Percentiles rank a stretch among this genome's conserved stretches.
Evolutionary conservation across 2,797 vertebrate species (phyloP).

Genomic region (Serranus cabrilla): DNA sequence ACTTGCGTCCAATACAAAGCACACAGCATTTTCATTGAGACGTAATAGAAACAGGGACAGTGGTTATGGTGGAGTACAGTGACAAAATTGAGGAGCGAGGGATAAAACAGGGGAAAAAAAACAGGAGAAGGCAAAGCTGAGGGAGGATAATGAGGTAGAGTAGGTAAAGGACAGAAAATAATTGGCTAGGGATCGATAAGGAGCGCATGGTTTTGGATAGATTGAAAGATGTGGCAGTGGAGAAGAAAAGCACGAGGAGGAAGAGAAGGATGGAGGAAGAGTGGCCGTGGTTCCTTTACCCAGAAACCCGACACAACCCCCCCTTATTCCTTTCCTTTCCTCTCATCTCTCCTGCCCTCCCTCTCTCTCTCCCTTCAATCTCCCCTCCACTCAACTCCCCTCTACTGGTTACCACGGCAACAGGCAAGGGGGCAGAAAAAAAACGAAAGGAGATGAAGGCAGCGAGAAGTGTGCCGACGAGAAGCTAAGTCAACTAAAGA

Average conservation of each 20-base stretch:
- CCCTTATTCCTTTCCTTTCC: neutral
- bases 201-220: slow-evolving; percentile 21
- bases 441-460: slow-evolving; percentile 50
- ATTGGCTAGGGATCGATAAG: slow-evolving; percentile 38
- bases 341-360: slow-evolving; percentile 27
- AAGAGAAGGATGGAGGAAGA: slow-evolving; percentile 28
- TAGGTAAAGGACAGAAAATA: slow-evolving; percentile 29
- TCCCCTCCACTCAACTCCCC: slow-evolving; percentile 72
- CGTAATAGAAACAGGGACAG: neutral
- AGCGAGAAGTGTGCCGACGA: slow-evolving; percentile 56
- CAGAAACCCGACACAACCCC: slow-evolving; percentile 56
- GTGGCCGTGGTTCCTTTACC: slow-evolving; percentile 54
- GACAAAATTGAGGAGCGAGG: neutral
- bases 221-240: slow-evolving; percentile 35
- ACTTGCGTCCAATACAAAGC: neutral
- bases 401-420: slow-evolving; percentile 87
- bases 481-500: slow-evolving; percentile 68
- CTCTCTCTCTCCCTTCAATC: slow-evolving; percentile 32
- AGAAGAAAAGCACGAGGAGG: slow-evolving; percentile 19
- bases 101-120: neutral
- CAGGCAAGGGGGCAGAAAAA: slow-evolving; percentile 82
- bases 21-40: neutral
- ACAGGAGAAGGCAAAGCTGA: neutral
- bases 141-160: slow-evolving; percentile 21
- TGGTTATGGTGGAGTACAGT: neutral